Conservation (phyloP, 1,140 invertebrate species). For the Zaprionus taronus region DNA sequence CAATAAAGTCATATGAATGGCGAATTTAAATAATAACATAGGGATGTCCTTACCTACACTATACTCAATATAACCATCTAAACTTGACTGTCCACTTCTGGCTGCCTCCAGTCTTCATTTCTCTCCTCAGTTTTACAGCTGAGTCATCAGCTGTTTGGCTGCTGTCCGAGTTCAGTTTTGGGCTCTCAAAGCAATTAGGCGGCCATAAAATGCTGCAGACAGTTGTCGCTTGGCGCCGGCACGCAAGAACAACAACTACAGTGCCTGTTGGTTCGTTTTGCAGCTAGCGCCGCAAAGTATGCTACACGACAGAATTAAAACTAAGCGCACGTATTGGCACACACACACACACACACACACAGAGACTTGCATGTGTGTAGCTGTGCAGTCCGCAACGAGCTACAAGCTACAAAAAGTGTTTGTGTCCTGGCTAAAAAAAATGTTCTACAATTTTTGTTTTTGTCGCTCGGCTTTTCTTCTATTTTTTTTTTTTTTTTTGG, state of each 20-base stretch:
- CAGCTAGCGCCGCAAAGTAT: constrained; percentile 53
- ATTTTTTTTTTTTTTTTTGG: constrained; percentile 1
- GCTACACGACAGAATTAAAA: constrained; percentile 72
- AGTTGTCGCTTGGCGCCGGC: constrained; percentile 52
- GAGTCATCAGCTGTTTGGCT: constrained; percentile 51
- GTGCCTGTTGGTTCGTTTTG: constrained; percentile 35
- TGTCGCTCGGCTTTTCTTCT: not conserved
- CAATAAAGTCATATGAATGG: too few species aligned
- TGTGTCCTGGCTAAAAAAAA: constrained; percentile 35
- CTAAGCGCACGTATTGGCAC: constrained; percentile 37
- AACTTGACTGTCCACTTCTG: not conserved
- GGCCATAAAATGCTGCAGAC: constrained; percentile 40
- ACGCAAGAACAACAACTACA: constrained; percentile 15
- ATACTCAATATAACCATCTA: too few species aligned
- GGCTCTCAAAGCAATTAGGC: constrained; percentile 42
- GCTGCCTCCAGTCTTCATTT: not conserved
- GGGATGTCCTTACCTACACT: too few species aligned
- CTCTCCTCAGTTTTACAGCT: constrained; percentile 6
- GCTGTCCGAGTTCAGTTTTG: constrained; percentile 2
- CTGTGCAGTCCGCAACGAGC: not conserved
- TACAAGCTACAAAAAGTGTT: constrained; percentile 24
- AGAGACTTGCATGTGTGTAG: not conserved
- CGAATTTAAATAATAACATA: too few species aligned
- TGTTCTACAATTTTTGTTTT: not conserved
- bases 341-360: not conserved